phyloP scores from a whole-genome alignment of 2,888 invertebrate species.

The Scaptomyza polygonia region DNA sequence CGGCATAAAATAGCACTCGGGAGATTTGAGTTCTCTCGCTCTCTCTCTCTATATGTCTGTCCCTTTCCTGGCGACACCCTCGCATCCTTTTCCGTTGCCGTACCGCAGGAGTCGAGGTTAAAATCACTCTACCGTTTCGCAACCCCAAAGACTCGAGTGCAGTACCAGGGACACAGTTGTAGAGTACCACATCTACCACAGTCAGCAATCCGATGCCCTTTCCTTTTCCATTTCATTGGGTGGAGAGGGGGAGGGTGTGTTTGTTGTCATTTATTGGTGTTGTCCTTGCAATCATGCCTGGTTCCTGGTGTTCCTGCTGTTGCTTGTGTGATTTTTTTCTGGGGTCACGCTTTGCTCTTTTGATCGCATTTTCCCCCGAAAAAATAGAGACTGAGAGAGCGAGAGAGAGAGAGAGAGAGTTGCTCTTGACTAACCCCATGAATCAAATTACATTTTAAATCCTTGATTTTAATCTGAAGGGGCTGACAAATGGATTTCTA shows the following conservation, averaged over 20 bases:
- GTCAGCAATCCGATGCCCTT: conserved; percentile 27
- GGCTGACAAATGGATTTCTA: conserved; percentile 83
- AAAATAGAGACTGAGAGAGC: not conserved
- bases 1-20: conserved; percentile 81
- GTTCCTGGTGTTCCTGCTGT: conserved; percentile 16
- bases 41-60: not conserved
- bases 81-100: conserved; percentile 27
- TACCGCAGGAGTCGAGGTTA: conserved; percentile 48
- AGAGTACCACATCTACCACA: conserved; percentile 3
- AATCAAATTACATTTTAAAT: conserved; percentile 84
- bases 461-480: conserved; percentile 83
- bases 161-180: conserved; percentile 2
- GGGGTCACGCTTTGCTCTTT: conserved; percentile 80
- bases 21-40: conserved; percentile 66
- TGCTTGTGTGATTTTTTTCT: conserved; percentile 74
- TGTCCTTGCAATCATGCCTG: conserved; percentile 58
- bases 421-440: conserved; percentile 61
- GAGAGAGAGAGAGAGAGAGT: not conserved
- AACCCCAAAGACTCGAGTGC: conserved; percentile 38
- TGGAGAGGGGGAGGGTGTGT: conserved; percentile 66
- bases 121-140: conserved; percentile 81
- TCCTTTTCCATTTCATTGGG: not conserved
- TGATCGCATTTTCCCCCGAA: conserved; percentile 53
- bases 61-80: conserved; percentile 41
- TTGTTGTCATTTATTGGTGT: conserved; percentile 82